Base-by-base conservation (phyloP, 2,888 invertebrate species). In the Lacanobia oleracea region DNA sequence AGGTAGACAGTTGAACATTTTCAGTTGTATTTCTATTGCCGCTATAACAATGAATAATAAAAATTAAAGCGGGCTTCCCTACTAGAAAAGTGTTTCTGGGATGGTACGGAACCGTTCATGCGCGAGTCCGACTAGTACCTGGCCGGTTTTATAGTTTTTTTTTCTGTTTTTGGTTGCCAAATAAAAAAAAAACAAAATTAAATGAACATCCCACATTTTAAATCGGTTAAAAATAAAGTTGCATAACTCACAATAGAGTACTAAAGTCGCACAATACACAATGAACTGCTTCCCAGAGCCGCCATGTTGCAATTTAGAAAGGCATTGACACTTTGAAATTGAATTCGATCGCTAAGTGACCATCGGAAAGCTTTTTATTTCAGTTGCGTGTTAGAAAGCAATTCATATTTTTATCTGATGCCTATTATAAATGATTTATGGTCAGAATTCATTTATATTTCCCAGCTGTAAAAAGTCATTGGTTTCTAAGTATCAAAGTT, bases 261-360 rank as follows among this genome's bases (percentile, higher is more conserved):
- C 37, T 37, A 50, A 63, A 50, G 12, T 53, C 27, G n/a, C 23
- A 82, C 71, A 82, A 72, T 74, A 61, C 60, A 82, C 79, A 72
- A 82, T 84, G 72, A 53, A 67, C 51, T 61, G 56, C 45, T 81
- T 83, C 73, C 27, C 84, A 78, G 53, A 67, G 37, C 50, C 18
- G 56, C 43, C 33, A 23, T 57, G 54, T 67, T 66, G 70, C 21
- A 67, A 67, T 68, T 71, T 82, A 61, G 79, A 73, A 84, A 71
- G 60, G 53, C 75, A n/a, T 27, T 61, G 23, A 61, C 50, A 50
- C 63, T 67, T 61, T 56, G 16, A 60, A 63, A 56, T 53, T 64
- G 59, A 56, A 40, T 60, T 70, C 27, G 50, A 57, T 70, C 45
- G 45, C 23, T 21, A 40, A 67, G 60, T 62, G n/a, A 43, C 45